phyloP scores from a whole-genome alignment of 2,888 invertebrate species.

The Nephrotoma flavescens region DNA sequence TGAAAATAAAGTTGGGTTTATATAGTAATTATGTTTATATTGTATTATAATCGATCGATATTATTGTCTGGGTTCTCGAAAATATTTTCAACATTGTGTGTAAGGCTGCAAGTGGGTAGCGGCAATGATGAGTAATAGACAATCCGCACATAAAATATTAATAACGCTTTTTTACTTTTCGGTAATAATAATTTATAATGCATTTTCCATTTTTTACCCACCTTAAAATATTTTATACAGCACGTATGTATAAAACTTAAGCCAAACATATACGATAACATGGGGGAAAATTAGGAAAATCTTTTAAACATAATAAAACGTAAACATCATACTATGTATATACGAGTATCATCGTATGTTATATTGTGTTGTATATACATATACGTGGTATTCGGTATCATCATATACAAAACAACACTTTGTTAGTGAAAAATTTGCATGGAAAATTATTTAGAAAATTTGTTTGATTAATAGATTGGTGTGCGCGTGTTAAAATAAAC shows the following conservation, averaged over 20 bases:
- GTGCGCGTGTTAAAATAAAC: neutral
- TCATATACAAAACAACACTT: neutral
- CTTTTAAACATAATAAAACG: neutral
- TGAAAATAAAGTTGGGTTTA: neutral
- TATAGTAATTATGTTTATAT: neutral
- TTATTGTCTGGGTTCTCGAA: neutral
- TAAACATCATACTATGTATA: neutral
- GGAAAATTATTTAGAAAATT: neutral
- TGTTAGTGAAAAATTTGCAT: neutral
- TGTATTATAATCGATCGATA: neutral
- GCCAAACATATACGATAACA: neutral
- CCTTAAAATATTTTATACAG: neutral
- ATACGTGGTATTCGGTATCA: neutral
- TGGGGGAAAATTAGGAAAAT: neutral
- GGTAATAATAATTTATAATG: neutral
- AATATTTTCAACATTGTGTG: neutral
- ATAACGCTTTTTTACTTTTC: neutral
- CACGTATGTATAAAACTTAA: neutral
- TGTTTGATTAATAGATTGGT: neutral
- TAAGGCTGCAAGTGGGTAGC: neutral
- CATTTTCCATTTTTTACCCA: neutral
- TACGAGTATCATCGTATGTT: neutral
- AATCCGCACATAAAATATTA: neutral
- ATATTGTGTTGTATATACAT: neutral
- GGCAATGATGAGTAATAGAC: neutral